phyloP scores from a whole-genome alignment of 2,113 vertebrate species.

The Podarcis raffonei region DNA sequence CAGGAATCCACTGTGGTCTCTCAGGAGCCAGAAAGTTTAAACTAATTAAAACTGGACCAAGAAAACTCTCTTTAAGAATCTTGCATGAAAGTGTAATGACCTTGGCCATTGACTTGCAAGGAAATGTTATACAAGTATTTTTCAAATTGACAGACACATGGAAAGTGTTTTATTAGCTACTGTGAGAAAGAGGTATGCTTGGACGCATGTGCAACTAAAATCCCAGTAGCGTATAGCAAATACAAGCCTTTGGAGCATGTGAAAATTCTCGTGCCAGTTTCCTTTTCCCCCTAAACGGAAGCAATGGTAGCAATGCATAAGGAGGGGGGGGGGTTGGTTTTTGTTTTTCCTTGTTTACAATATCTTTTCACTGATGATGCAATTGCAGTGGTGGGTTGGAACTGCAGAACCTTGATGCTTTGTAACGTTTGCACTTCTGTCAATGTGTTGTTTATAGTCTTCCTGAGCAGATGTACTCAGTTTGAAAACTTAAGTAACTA shows the following conservation, averaged over 20 bases:
- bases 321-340: neutral
- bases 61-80: neutral
- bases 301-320: neutral
- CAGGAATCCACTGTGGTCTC: neutral
- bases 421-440: neutral
- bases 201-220: neutral
- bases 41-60: slow-evolving; percentile 7
- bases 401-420: neutral
- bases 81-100: neutral
- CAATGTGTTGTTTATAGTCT: neutral
- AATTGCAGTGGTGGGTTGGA: neutral
- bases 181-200: slow-evolving; percentile 1
- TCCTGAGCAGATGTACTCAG: neutral
- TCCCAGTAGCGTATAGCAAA: neutral
- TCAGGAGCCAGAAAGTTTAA: slow-evolving; percentile 16
- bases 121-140: neutral
- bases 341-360: neutral
- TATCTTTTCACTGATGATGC: neutral
- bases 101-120: neutral
- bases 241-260: neutral
- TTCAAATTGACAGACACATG: slow-evolving; percentile 1
- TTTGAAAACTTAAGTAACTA: slow-evolving; percentile 12
- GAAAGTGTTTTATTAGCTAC: slow-evolving; percentile 21
- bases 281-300: neutral
- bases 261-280: neutral